Evolutionary conservation across 2,113 vertebrate genomes (phyloP).

Genomic region (Neodon shergylaensis): DNA sequence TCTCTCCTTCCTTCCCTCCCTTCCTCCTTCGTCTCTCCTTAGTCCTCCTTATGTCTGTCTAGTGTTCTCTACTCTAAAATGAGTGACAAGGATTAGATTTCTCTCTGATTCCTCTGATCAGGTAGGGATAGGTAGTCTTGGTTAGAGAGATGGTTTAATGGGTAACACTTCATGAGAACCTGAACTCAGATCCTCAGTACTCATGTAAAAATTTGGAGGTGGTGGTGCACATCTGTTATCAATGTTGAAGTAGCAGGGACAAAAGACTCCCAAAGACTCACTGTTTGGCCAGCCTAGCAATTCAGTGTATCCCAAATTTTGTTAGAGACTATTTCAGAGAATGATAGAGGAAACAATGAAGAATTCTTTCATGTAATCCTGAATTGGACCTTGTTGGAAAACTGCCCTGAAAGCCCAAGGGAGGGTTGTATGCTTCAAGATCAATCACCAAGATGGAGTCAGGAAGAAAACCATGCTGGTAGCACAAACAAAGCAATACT

Average conservation of each 20-base stretch:
- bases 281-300: neutral
- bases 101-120: neutral
- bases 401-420: neutral
- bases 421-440: neutral
- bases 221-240: too few relatives aligned
- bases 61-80: neutral
- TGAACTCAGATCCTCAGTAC: neutral
- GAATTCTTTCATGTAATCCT: neutral
- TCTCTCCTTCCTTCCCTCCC: neutral
- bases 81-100: neutral
- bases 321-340: neutral
- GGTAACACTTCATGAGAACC: neutral
- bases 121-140: neutral
- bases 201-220: neutral
- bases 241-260: neutral
- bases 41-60: neutral
- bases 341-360: neutral
- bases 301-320: neutral
- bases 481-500: conserved; percentile 5
- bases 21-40: neutral
- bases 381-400: neutral
- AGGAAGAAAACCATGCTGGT: neutral
- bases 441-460: neutral
- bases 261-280: neutral
- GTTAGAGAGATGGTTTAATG: neutral